Base-by-base conservation (phyloP, 2,888 invertebrate species). In the Drosophila gaucha region DNA sequence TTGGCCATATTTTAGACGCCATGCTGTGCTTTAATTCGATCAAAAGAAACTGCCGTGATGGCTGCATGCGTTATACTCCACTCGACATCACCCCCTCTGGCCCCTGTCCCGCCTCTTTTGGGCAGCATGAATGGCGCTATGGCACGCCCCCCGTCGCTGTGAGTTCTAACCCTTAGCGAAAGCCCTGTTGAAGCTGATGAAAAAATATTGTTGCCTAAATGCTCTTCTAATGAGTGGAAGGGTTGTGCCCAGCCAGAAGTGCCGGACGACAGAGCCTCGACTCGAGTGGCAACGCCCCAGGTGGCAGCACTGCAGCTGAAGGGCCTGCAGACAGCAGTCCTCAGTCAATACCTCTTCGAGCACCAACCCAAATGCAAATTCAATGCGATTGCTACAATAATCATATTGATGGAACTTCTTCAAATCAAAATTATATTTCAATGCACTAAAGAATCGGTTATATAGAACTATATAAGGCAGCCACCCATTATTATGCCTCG, bases 1-100 rank as follows among this genome's bases (percentile, higher is more conserved):
- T 89, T 86, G 86, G 86, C 88, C 89, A 88, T 86, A 80, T 89
- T 86, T 41, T 83, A 64, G 74, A 74, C 80, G 88, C 88, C 86
- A 86, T 89, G 89, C 88, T 80, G 88, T 78, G 80, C 41, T 52
- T 68, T 88, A 78, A 86, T 84, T 88, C 67, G 79, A 84, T 86
- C 74, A 89, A 78, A 84, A 72, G 85, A 54, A 72, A 63, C 83
- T 52, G 43, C 67, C 72, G 68, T 82, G 65, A 75, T 78, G 83
- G 72, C 75, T 62, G 68, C 63, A 58, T 65, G 46, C 63, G 22
- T 62, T 47, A 38, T 18, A 43, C 50, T 55, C 43, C 41, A 66
- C 66, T 68, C 56, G 50, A 55, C 64, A 64, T 51, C 47, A 55
- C 26, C 16, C 14, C 54, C 57, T 39, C 38, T 6, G 22, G 39